phyloP scores from a whole-genome alignment of 2,888 invertebrate genomes.

The Meiosimyza decipiens region DNA sequence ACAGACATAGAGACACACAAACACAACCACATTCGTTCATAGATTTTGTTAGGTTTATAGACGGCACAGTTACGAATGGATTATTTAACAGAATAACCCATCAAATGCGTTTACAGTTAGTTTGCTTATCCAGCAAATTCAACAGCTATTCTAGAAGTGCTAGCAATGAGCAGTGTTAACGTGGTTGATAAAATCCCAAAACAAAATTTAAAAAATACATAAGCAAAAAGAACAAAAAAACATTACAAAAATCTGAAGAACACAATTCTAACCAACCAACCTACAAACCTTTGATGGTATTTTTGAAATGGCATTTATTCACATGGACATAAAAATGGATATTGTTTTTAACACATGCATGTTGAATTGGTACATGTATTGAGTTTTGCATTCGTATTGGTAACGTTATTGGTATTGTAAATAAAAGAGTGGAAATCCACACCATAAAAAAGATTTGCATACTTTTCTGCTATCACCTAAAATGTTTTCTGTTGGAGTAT shows the following conservation, averaged over 20 bases:
- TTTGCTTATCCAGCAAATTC: constrained; percentile 26
- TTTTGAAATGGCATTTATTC: constrained; percentile 11
- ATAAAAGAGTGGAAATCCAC: neutral
- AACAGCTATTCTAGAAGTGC: too few relatives aligned
- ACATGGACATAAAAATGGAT: constrained; percentile 24
- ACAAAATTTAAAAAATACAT: neutral
- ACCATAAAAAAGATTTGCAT: constrained; percentile 2
- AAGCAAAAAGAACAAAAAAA: too few relatives aligned
- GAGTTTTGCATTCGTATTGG: neutral
- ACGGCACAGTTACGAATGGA: neutral
- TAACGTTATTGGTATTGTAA: constrained; percentile 3
- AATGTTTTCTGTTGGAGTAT: neutral
- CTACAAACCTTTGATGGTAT: constrained; percentile 1
- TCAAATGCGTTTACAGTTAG: constrained; percentile 13
- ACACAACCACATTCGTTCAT: too few relatives aligned
- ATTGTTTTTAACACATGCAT: constrained; percentile 15
- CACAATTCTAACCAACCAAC: too few relatives aligned
- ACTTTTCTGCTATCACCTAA: neutral
- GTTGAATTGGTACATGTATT: too few relatives aligned
- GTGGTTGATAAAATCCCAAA: neutral
- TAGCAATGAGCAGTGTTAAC: too few relatives aligned
- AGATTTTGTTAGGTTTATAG: too few relatives aligned
- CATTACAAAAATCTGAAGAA: too few relatives aligned
- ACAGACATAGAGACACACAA: too few relatives aligned
- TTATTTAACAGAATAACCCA: constrained; percentile 17